A percentile compares a stretch with the other conserved stretches of the same genome.
Conservation (phyloP, 2,113 vertebrate species). For the Strigops habroptila region DNA sequence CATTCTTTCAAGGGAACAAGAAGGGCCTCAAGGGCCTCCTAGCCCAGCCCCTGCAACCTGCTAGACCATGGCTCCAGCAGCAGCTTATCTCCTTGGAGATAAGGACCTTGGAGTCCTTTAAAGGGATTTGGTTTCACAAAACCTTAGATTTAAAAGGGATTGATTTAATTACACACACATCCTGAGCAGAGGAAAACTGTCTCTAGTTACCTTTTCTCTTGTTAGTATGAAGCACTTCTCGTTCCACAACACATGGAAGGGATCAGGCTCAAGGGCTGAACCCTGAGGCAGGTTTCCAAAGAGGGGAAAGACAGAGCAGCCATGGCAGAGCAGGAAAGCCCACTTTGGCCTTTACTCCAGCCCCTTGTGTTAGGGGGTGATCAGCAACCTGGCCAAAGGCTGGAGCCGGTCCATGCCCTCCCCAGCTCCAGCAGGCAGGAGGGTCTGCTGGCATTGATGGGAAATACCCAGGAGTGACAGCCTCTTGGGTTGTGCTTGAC, state of each 20-base stretch:
- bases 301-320: neutral
- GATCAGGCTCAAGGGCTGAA: neutral
- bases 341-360: neutral
- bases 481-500: neutral
- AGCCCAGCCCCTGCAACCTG: neutral
- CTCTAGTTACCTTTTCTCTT: neutral
- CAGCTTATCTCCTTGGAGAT: neutral
- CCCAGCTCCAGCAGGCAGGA: neutral
- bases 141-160: neutral
- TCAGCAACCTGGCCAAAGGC: neutral
- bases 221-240: neutral
- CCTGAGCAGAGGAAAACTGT: neutral
- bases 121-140: neutral
- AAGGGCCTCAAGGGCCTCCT: neutral
- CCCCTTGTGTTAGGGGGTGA: rapidly evolving
- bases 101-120: neutral
- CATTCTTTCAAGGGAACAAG: neutral
- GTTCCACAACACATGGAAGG: neutral
- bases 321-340: neutral
- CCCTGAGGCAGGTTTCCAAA: neutral
- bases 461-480: neutral
- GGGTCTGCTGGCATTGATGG: neutral
- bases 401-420: neutral
- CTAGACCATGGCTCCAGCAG: neutral
- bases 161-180: neutral